Evolutionary conservation across 1,140 invertebrate species (phyloP), one percentile per base, ranked within the genome.

Genomic region (Zaprionus kolodkinae): DNA sequence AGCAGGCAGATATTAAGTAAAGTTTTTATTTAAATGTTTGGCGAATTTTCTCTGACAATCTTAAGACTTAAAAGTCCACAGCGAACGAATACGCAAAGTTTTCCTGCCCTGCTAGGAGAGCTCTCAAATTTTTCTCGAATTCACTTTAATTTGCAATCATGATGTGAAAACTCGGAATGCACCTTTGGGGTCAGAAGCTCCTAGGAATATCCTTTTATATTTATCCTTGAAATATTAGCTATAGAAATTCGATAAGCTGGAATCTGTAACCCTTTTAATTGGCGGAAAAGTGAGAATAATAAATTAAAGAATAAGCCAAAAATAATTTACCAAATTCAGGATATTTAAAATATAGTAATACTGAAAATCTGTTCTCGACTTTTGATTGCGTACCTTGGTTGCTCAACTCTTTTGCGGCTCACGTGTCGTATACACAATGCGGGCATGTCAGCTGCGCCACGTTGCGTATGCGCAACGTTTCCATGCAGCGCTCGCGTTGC

Each of bases 101-200:
- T 83, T 57, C 76, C 72, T 81, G 81, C 72, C 76, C 70, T 84
- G 76, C 79, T 1, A 17, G 3, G 4, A 17, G 45, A 48, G 45
- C 5, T 50, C 17, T 50, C 6, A 5, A 50, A 50, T 25, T 25
- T 15, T 45, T 3, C 69, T 70, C 68, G 64, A 84, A 84, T 84
- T 84, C 81, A 79, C 81, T 84, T 84, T 79, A 62, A 79, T 84
- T 78, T 69, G 56, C 50, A 71, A 48, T 65, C 59, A 60, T 72
- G 33, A 79, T 75, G 15, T 5, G 15, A 4, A 57, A 21, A 21
- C 21, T 21, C 21, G 1, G 21, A 1, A 1, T 2, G 55, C 15
- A 21, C n/a, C n/a, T n/a, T n/a, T n/a, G n/a, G n/a, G n/a, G n/a
- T 9, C n/a, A n/a, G n/a, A n/a, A n/a, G n/a, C n/a, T n/a, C n/a